These are phyloP conservation scores for Acrobasis consociella DNA, from an alignment of 2,888 invertebrate species.

Conservation along the genomic window DNA sequence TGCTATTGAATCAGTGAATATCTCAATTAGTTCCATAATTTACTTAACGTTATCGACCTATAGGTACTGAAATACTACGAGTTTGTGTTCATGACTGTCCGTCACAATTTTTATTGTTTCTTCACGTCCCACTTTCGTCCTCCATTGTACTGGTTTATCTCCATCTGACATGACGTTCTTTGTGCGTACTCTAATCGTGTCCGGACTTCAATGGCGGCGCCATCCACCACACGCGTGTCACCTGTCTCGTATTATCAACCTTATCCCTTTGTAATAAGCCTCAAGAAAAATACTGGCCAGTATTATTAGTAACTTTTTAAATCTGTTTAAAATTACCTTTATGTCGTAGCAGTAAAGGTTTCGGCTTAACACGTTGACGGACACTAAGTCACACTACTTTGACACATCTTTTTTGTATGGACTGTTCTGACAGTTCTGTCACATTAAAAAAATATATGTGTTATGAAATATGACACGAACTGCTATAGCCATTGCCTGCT, in stretches of 20 bases:
- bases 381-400: too few species aligned
- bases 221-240: neutral
- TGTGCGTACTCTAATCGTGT: constrained; percentile 14
- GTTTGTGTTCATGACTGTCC: neutral
- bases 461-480: too few species aligned
- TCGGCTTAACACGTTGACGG: too few species aligned
- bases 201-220: constrained; percentile 4
- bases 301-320: neutral
- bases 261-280: neutral
- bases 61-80: too few species aligned
- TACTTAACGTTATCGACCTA: too few species aligned
- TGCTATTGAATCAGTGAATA: too few species aligned
- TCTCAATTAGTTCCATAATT: too few species aligned
- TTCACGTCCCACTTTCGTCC: constrained; percentile 2
- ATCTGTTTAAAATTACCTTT: neutral
- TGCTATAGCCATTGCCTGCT: too few species aligned
- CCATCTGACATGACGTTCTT: constrained; percentile 21
- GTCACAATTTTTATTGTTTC: neutral
- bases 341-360: neutral
- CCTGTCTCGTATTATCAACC: neutral
- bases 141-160: constrained; percentile 11
- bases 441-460: too few species aligned
- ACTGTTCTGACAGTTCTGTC: too few species aligned
- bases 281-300: neutral
- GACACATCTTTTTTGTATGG: too few species aligned